Conservation (phyloP, 2,113 vertebrate genomes). For the Passer domesticus region DNA sequence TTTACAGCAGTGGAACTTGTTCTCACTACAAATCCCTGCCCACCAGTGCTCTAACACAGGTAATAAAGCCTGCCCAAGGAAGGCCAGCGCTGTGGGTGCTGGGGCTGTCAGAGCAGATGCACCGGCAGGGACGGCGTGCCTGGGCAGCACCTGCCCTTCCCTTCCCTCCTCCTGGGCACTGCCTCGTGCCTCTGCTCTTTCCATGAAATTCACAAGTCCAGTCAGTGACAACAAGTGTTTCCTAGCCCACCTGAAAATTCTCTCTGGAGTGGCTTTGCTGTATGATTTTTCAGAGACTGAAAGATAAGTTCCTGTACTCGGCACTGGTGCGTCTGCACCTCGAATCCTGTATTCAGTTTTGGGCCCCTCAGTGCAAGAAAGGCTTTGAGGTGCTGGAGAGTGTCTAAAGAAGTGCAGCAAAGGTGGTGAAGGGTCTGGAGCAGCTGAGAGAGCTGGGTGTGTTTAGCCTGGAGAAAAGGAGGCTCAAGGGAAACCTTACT, state of each 20-base stretch:
- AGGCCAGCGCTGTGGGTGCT: rapidly evolving
- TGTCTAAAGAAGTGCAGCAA: not conserved
- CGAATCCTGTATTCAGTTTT: not conserved
- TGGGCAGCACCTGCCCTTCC: not conserved
- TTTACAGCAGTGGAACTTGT: rapidly evolving
- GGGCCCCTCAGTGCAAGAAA: not conserved
- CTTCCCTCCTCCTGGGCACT: not conserved
- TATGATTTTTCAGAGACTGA: not conserved
- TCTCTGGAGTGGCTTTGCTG: not conserved
- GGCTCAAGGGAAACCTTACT: not conserved
- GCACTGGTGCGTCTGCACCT: not conserved
- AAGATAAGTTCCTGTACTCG: rapidly evolving
- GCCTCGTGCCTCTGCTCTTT: rapidly evolving
- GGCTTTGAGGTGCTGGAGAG: not conserved
- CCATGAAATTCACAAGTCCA: not conserved
- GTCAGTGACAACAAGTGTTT: not conserved
- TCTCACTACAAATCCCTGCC: not conserved
- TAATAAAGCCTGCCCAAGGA: not conserved
- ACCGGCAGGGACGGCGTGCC: rapidly evolving
- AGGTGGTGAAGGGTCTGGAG: not conserved
- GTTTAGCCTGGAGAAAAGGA: not conserved
- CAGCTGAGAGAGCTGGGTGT: not conserved
- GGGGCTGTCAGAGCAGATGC: not conserved
- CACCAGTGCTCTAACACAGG: rapidly evolving
- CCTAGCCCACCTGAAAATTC: not conserved